Percentiles rank a stretch among this genome's conserved stretches.
Evolutionary conservation across 2,888 invertebrate genomes (phyloP).

Genomic region (Spilarctia lutea): DNA sequence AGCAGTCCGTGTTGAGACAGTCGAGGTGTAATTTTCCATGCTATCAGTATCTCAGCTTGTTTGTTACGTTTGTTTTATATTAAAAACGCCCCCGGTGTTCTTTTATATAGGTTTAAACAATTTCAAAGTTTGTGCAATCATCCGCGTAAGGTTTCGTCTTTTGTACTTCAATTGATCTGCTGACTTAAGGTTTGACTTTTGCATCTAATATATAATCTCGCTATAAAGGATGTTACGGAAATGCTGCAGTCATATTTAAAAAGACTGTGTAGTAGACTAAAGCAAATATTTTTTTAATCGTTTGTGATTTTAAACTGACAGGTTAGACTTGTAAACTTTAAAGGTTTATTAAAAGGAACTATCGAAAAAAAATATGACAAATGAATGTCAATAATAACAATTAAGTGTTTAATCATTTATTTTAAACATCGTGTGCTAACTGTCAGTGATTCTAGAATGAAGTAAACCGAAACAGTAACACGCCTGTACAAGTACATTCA

Average conservation of each 20-base stretch:
- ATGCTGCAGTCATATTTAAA: neutral
- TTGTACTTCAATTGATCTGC: constrained; percentile 31
- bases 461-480: neutral
- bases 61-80: constrained; percentile 59
- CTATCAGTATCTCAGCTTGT: constrained; percentile 57
- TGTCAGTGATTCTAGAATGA: neutral
- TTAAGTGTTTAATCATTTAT: no score
- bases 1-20: constrained; percentile 64
- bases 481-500: constrained; percentile 7
- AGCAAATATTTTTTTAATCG: no score
- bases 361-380: neutral
- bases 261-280: no score
- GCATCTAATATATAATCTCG: neutral
- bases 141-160: constrained; percentile 28
- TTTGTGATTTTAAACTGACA: neutral
- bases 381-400: no score
- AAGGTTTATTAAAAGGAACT: neutral
- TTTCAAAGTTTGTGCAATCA: constrained; percentile 35
- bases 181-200: constrained; percentile 4
- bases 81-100: constrained; percentile 53
- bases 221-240: neutral
- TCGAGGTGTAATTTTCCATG: constrained; percentile 70
- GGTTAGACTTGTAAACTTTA: neutral
- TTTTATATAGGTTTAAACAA: constrained; percentile 46
- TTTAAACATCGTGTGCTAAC: neutral